These are phyloP conservation scores for Apis dorsata DNA, from an alignment of 1,140 invertebrate genomes.

Conservation along the genomic window DNA sequence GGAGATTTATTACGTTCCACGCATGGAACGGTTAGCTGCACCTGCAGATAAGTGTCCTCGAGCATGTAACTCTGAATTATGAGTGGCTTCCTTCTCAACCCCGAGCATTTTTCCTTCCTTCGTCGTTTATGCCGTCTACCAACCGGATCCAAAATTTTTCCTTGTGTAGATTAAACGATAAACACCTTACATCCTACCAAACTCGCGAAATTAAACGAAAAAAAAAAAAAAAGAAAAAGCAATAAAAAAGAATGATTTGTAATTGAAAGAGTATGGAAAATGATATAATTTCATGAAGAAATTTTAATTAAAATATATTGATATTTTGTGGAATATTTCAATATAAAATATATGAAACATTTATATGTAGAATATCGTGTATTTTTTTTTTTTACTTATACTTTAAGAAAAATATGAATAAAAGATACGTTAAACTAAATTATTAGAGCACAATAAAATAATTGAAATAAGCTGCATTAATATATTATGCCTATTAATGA, in stretches of 20 bases:
- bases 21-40: constrained; percentile 31
- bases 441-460: no score
- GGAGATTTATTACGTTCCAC: constrained; percentile 34
- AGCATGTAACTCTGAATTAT: constrained; percentile 69
- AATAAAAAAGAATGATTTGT: not conserved
- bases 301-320: no score
- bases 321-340: no score
- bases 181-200: not conserved
- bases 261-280: not conserved
- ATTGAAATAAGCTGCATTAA: no score
- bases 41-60: constrained; percentile 64
- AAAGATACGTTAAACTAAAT: no score
- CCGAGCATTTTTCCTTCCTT: constrained; percentile 24
- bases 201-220: not conserved
- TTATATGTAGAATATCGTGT: no score
- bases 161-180: constrained; percentile 28
- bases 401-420: no score
- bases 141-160: constrained; percentile 42
- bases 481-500: no score
- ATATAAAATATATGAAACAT: no score
- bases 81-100: constrained; percentile 44
- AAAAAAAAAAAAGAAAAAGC: no score
- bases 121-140: constrained; percentile 53
- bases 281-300: not conserved
- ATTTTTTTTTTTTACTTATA: no score